Evolutionary conservation across 2,888 invertebrate genomes (phyloP), one percentile per base, ranked within the genome.

Genomic region (Cryptus viduatorius): DNA sequence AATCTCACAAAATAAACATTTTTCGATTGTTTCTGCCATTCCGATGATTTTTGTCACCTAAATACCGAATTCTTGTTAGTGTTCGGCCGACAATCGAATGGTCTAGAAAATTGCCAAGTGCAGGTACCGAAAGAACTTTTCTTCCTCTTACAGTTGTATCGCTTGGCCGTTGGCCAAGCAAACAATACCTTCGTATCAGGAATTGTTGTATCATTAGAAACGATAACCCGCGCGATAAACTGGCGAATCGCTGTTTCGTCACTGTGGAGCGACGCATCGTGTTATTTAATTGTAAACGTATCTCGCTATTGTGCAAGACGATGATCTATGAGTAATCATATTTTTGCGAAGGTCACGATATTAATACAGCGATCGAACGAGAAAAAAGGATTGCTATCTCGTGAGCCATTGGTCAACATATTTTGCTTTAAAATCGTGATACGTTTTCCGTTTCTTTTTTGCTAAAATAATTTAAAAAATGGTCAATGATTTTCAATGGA

Each of bases 161-260:
- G 16, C 19, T 19, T 3, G n/a, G 19, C 19, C 19, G 12, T 24
- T 56, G 19, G 4, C 56, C 24, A 56, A 56, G 4, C 10, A 56
- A 53, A 56, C 12, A 12, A 56, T 56, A 24, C 24, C 24, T 56
- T 56, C 19, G 12, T 19, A 56, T 56, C 24, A 3, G 56, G 4
- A 24, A 68, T 68, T 10, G 56, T 56, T 50, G 71, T n/a, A n/a
- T 42, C 42, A 31, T 42, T 44, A 14, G 0, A 24, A 12, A 24
- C 5, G 72, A 72, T 72, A 56, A 42, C 56, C 29, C 72, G 56
- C 24, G 1, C 42, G 72, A 72, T 59, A 56, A 59, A 56, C 72
- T 56, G 56, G 72, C 14, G 12, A 56, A 37, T 10, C 44, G 24
- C 1, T 14, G 42, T 72, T 42, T 19, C 42, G 16, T 14, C 12